Conservation (phyloP, 1,140 invertebrate species). For the Coptotermes formosanus region DNA sequence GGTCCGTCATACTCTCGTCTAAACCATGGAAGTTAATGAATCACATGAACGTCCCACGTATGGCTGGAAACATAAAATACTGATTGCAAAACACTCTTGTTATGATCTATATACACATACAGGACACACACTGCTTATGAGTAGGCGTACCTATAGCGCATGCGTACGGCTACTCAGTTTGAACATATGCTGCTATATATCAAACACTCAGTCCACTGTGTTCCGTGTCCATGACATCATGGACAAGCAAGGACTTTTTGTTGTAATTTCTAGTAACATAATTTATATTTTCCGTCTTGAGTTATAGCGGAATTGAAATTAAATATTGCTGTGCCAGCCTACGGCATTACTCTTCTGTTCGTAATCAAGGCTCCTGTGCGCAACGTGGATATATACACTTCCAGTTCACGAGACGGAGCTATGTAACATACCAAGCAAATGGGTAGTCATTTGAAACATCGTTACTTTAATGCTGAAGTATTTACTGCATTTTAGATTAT, state of each 20-base stretch:
- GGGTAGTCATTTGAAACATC: too few species aligned
- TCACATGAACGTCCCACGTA: not conserved
- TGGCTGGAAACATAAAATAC: not conserved
- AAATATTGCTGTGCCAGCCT: not conserved
- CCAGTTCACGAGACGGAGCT: too few species aligned
- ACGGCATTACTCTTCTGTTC: not conserved
- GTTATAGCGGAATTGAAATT: constrained; percentile 12
- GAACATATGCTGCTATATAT: constrained; percentile 3
- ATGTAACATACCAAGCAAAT: too few species aligned
- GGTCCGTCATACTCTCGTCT: too few species aligned
- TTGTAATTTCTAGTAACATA: not conserved
- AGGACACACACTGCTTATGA: not conserved
- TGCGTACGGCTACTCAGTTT: not conserved
- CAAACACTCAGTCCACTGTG: not conserved
- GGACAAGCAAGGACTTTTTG: constrained; percentile 12
- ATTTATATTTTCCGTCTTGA: not conserved
- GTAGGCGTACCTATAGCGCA: too few species aligned
- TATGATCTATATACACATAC: not conserved
- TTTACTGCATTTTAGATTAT: too few species aligned
- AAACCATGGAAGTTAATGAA: not conserved
- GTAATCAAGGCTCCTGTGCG: not conserved
- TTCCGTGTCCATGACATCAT: constrained; percentile 1
- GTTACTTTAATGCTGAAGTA: too few species aligned
- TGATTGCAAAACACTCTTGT: not conserved
- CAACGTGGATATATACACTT: not conserved